Evolutionary conservation across 2,888 invertebrate species (phyloP).

Genomic region (Yponomeuta malinellus): DNA sequence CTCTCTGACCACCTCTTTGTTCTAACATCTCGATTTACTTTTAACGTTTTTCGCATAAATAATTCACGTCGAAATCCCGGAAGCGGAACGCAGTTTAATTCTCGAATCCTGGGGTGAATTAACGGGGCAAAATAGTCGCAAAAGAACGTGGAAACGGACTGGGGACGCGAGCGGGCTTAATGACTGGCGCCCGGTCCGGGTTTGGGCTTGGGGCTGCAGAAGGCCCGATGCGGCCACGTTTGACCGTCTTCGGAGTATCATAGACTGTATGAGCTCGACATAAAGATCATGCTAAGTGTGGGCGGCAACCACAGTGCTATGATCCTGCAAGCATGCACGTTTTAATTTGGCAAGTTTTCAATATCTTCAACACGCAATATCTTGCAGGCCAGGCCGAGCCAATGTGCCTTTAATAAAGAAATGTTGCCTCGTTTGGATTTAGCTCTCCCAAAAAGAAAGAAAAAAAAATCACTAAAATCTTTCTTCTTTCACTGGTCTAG

Average conservation of each 20-base stretch:
- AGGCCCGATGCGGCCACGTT: background rate
- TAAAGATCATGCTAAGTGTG: too few relatives aligned
- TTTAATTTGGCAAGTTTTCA: too few relatives aligned
- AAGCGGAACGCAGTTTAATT: conserved; percentile 11
- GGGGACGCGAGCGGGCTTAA: conserved; percentile 25
- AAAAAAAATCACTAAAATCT: too few relatives aligned
- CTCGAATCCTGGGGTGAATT: conserved; percentile 21
- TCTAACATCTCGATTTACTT: background rate
- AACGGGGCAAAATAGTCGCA: conserved; percentile 23
- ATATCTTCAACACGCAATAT: too few relatives aligned
- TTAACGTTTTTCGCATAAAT: conserved; percentile 1
- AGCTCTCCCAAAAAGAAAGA: too few relatives aligned
- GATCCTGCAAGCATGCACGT: too few relatives aligned
- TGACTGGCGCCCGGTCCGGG: conserved; percentile 25
- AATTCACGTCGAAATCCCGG: conserved; percentile 3
- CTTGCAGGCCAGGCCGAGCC: too few relatives aligned
- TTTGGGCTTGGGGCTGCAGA: background rate
- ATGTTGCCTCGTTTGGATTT: too few relatives aligned
- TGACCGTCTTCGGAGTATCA: background rate
- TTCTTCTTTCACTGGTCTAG: too few relatives aligned
- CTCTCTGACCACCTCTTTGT: background rate
- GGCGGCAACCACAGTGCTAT: too few relatives aligned
- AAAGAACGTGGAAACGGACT: conserved; percentile 26
- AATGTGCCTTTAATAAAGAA: too few relatives aligned
- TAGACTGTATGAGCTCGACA: too few relatives aligned